These are phyloP conservation scores for Poeciliopsis presidionis DNA, from an alignment of 2,797 vertebrate species.

Conservation along the genomic window DNA sequence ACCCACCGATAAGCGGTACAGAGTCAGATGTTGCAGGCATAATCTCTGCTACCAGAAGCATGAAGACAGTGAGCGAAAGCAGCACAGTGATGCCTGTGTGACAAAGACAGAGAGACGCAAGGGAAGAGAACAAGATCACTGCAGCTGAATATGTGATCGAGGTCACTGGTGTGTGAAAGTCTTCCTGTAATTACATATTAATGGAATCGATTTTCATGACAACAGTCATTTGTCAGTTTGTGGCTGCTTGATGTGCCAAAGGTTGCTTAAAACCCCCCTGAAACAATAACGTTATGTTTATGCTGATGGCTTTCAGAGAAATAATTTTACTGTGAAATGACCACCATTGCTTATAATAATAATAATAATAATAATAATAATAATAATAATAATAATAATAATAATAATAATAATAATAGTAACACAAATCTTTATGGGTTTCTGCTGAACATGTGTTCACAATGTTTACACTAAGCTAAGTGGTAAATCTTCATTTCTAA, in stretches of 20 bases:
- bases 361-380: background rate
- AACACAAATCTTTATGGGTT: background rate
- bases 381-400: too few species aligned
- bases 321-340: background rate
- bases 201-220: constrained; percentile 45
- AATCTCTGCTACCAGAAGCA: constrained; percentile 95
- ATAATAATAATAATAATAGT: too few species aligned
- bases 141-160: constrained; percentile 46
- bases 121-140: constrained; percentile 34
- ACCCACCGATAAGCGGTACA: constrained; percentile 90
- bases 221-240: constrained; percentile 49
- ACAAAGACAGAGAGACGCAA: constrained; percentile 34
- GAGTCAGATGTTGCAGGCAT: constrained; percentile 95
- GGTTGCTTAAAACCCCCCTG: constrained; percentile 23
- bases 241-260: constrained; percentile 20
- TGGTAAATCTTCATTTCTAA: background rate
- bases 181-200: constrained; percentile 51
- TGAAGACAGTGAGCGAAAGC: constrained; percentile 91
- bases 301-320: background rate
- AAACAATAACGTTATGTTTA: constrained; percentile 15
- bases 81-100: constrained; percentile 91
- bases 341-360: background rate
- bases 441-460: background rate
- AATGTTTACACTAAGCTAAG: background rate
- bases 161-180: constrained; percentile 47